Conservation (phyloP, 2,888 invertebrate species). For the Apodemia mormo region DNA sequence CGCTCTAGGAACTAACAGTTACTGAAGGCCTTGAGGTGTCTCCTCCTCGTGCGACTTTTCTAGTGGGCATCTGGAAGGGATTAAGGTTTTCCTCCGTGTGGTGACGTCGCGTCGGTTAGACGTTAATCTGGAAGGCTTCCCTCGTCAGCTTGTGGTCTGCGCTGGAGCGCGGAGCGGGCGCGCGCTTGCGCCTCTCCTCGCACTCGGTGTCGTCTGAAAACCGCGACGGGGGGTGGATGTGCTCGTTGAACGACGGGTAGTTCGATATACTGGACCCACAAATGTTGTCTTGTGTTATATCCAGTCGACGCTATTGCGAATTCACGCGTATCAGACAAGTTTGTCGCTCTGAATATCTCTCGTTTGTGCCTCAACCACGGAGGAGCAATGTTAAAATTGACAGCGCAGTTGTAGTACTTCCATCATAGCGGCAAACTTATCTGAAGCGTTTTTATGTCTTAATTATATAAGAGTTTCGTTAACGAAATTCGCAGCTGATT, state of each 20-base stretch:
- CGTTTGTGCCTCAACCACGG: not conserved
- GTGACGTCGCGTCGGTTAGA: slow-evolving; percentile 57
- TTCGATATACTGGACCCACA: slow-evolving; percentile 85
- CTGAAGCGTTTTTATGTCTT: not conserved
- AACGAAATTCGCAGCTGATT: not conserved
- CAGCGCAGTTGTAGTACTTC: not conserved
- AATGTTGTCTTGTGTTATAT: slow-evolving; percentile 31
- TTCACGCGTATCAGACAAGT: slow-evolving; percentile 12
- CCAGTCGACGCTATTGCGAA: slow-evolving; percentile 19
- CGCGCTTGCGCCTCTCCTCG: slow-evolving; percentile 76
- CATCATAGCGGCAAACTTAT: not conserved
- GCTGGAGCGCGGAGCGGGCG: slow-evolving; percentile 44
- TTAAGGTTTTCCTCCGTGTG: not conserved
- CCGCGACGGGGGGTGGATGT: slow-evolving; percentile 92
- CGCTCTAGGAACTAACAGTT: no score
- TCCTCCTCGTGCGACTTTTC: not conserved
- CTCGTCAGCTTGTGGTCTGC: slow-evolving; percentile 80
- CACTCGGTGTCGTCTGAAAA: slow-evolving; percentile 90
- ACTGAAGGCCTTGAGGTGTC: not conserved
- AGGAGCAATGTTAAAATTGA: not conserved
- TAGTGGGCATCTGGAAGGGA: not conserved
- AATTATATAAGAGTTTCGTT: not conserved
- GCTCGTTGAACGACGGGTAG: slow-evolving; percentile 90
- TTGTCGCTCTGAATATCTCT: not conserved
- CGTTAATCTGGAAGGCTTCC: slow-evolving; percentile 91